These are phyloP conservation scores for Venustaconcha ellipsiformis DNA, from an alignment of 1,140 invertebrate genomes.

Conservation along the genomic window DNA sequence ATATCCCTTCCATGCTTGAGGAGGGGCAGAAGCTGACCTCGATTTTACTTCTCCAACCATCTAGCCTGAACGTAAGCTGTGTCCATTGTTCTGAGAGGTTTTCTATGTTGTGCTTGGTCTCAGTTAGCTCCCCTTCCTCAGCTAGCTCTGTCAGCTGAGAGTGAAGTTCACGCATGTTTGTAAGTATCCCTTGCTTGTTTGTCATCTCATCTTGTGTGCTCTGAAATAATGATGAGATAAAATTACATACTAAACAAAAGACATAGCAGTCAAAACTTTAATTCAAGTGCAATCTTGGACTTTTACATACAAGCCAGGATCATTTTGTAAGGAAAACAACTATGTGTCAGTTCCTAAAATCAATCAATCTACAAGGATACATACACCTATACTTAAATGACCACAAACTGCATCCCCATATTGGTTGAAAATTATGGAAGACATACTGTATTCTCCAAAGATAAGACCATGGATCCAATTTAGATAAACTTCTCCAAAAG, in stretches of 20 bases:
- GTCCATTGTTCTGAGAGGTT: conserved; percentile 48
- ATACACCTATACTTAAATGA: no score
- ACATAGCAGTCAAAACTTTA: no score
- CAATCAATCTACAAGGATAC: no score
- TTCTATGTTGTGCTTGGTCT: conserved; percentile 44
- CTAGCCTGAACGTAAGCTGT: conserved; percentile 47
- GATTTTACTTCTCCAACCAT: conserved; percentile 38
- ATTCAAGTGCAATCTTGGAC: no score
- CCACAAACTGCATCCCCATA: no score
- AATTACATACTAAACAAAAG: background rate
- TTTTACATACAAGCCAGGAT: no score
- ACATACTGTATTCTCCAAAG: no score
- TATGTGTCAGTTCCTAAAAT: no score
- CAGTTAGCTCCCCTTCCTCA: conserved; percentile 63
- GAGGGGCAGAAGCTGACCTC: conserved; percentile 29
- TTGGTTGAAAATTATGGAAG: no score
- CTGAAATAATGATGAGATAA: conserved; percentile 24
- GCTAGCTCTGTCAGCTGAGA: conserved; percentile 69
- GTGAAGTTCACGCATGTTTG: conserved; percentile 73
- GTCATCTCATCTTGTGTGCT: conserved; percentile 76
- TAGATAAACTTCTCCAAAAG: no score
- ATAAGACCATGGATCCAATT: no score
- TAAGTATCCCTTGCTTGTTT: conserved; percentile 74
- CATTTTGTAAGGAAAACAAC: no score
- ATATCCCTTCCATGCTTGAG: background rate